Percentiles rank a stretch among this genome's conserved stretches.
Evolutionary conservation across 2,797 vertebrate species (phyloP).

Genomic region (Pitangus sulphuratus): DNA sequence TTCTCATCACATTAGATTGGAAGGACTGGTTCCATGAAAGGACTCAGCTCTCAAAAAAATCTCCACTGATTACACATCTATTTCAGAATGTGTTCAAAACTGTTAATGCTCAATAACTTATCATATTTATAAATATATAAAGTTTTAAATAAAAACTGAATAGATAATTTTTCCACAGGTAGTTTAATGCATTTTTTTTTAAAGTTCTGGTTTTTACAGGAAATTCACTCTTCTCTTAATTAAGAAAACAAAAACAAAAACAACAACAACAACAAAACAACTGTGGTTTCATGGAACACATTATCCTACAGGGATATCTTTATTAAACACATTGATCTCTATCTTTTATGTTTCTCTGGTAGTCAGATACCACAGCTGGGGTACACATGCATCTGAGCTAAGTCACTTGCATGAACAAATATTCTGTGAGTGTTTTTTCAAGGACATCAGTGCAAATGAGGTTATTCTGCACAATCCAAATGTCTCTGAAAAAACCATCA

Average conservation of each 20-base stretch:
- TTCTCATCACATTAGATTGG: not conserved
- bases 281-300: accelerated
- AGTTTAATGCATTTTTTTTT: not conserved
- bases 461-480: not conserved
- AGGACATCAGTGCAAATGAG: not conserved
- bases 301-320: not conserved
- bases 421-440: not conserved
- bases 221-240: not conserved
- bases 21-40: not conserved
- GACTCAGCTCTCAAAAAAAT: not conserved
- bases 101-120: not conserved
- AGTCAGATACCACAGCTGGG: not conserved
- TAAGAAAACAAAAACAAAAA: not conserved
- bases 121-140: not conserved
- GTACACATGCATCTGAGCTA: not conserved
- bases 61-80: accelerated
- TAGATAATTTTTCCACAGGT: accelerated
- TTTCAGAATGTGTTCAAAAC: not conserved
- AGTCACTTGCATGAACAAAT: not conserved
- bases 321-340: not conserved
- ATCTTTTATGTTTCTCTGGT: not conserved
- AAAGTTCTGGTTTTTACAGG: accelerated
- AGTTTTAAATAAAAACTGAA: not conserved
- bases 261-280: not conserved
- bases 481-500: not conserved